Evolutionary conservation across 2,113 vertebrate genomes (phyloP), one percentile per base, ranked within the genome.

Genomic region (Junco hyemalis): DNA sequence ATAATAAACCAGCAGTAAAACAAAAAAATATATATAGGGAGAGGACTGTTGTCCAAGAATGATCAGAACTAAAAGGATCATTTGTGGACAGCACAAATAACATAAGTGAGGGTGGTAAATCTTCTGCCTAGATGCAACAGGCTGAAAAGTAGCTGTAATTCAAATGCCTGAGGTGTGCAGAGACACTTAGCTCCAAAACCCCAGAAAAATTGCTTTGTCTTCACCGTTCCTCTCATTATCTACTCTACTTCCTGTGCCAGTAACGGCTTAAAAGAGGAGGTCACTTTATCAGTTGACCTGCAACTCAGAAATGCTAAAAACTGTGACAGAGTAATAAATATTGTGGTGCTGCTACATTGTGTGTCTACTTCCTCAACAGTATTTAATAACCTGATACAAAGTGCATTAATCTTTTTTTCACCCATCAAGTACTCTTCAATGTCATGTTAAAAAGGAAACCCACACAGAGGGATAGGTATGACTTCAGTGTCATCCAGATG

Each of bases 1-100:
- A 98, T 98, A 98, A 98, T 98, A 98, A 98, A 98, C 98, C 98
- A 98, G 98, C 98, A 98, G 98, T 98, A 98, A 98, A 97, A 98
- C 97, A 97, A 96, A 97, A 95, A 97, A 96, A 96, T 96, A 94
- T 97, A 93, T 95, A 97, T 96, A 97, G 96, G 97, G 96, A 95
- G 94, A 97, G 97, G 97, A 97, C 94, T 36, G 83, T 96, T 95
- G 95, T 85, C 97, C 96, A 96, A 94, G 95, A 97, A 95, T 96
- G 93, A 98, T 98, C 97, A 44, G 98, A 97, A 98, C 97, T 96
- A 95, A 97, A 97, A 97, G 97, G 98, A 98, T 97, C 96, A 97
- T 98, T 98, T 98, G 96, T 98, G 98, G 98, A 98, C 97, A 96
- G 98, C 98, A 98, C 97, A 97, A 97, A 96, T 54, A 97, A 98